A percentile compares a stretch with the other conserved stretches of the same genome.
These are phyloP conservation scores for Phaetusa simplex DNA, from an alignment of 2,113 vertebrate species.

Conservation along the genomic window DNA sequence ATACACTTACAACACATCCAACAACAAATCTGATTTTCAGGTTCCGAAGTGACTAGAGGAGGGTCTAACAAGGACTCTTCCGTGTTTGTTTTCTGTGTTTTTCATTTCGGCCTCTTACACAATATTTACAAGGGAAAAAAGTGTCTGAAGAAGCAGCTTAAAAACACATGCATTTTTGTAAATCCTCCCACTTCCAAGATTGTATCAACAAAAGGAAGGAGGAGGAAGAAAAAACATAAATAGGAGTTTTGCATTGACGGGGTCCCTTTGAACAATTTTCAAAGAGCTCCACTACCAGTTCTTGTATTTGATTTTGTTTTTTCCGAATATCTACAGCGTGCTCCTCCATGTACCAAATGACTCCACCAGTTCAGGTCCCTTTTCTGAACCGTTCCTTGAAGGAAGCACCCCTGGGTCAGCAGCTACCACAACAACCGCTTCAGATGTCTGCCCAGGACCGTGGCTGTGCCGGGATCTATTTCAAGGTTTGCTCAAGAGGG, in stretches of 20 bases:
- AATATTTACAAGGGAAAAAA: background rate
- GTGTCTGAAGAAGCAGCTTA: slow-evolving; percentile 29
- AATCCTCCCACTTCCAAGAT: slow-evolving; percentile 57
- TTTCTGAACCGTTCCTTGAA: background rate
- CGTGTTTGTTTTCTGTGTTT: background rate
- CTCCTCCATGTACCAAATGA: background rate
- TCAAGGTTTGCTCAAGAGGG: background rate
- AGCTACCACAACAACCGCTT: background rate
- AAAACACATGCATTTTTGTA: slow-evolving; percentile 22
- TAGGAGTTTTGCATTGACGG: background rate
- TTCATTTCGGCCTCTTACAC: background rate
- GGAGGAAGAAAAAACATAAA: slow-evolving; percentile 39
- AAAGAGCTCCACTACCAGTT: slow-evolving; percentile 29
- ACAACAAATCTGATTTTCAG: background rate
- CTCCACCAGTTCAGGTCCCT: background rate
- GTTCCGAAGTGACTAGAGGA: background rate
- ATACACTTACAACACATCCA: background rate
- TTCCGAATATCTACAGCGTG: background rate
- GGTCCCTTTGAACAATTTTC: slow-evolving; percentile 57
- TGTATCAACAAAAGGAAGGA: slow-evolving; percentile 53
- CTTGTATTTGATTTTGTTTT: slow-evolving; percentile 25
- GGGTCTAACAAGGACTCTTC: background rate
- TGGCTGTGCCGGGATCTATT: background rate
- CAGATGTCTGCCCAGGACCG: background rate
- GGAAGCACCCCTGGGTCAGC: background rate